These are phyloP conservation scores for Chydorus sphaericus DNA, from an alignment of 2,888 invertebrate species.

Conservation along the genomic window DNA sequence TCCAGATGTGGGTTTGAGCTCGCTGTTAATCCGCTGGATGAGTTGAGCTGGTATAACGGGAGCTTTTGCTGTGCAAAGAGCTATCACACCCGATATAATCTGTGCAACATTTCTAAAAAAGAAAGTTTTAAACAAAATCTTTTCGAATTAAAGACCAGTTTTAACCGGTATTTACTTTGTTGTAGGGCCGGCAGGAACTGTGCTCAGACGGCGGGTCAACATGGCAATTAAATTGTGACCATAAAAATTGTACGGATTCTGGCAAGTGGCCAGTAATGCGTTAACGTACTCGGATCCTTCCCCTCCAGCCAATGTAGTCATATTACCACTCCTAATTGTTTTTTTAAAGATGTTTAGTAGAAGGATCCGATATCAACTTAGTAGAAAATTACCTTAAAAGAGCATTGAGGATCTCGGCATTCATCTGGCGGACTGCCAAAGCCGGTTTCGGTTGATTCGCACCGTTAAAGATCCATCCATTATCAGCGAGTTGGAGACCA, in stretches of 20 bases:
- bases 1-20: constrained; percentile 13
- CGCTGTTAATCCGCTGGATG: constrained; percentile 13
- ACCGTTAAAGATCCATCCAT: constrained; percentile 11
- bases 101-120: constrained; percentile 11
- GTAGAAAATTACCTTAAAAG: constrained; percentile 5
- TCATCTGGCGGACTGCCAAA: constrained; percentile 7
- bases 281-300: constrained; percentile 12
- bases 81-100: constrained; percentile 4
- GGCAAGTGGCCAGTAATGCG: constrained; percentile 13
- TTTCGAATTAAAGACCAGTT: neutral
- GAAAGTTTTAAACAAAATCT: too few relatives aligned
- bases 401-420: constrained; percentile 14
- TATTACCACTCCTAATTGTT: constrained; percentile 7
- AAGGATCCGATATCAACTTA: neutral
- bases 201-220: constrained; percentile 8
- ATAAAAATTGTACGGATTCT: constrained; percentile 12
- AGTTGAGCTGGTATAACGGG: constrained; percentile 2
- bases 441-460: neutral
- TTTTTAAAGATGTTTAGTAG: neutral
- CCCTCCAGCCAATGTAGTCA: constrained; percentile 9
- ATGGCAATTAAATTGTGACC: constrained; percentile 12
- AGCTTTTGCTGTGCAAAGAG: constrained; percentile 14
- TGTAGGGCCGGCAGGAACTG: constrained; percentile 9
- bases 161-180: constrained; percentile 5
- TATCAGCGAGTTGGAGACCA: constrained; percentile 11